phyloP scores from a whole-genome alignment of 2,888 invertebrate genomes.

The Heliconius ethilla region DNA sequence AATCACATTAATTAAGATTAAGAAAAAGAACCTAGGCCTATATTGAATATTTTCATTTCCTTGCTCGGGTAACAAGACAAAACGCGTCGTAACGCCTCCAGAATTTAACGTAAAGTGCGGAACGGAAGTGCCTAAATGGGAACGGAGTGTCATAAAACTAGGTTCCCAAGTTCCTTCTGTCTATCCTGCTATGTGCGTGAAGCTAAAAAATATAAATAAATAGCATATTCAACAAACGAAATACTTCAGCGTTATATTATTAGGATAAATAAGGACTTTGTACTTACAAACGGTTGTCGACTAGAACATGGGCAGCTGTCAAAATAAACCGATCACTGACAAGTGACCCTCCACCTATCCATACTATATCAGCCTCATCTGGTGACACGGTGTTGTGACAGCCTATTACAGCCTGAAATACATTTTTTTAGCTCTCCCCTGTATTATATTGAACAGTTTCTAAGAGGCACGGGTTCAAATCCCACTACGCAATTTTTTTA shows the following conservation, averaged over 20 bases:
- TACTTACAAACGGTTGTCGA: slow-evolving; percentile 26
- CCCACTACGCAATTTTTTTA: slow-evolving; percentile 37
- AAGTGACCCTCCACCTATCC: slow-evolving; percentile 54
- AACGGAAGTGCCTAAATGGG: not conserved
- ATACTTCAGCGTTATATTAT: not conserved
- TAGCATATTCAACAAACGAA: not conserved
- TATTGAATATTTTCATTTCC: not conserved
- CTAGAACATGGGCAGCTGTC: slow-evolving; percentile 50
- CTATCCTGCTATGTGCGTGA: no score
- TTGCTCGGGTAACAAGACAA: not conserved
- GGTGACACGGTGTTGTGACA: slow-evolving; percentile 25
- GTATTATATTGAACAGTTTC: not conserved
- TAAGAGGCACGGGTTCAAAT: not conserved
- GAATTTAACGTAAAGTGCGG: not conserved
- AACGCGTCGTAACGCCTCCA: not conserved
- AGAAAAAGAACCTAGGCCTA: no score
- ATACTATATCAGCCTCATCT: slow-evolving; percentile 39
- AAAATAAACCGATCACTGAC: slow-evolving; percentile 53
- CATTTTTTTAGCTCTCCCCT: not conserved
- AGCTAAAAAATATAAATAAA: no score
- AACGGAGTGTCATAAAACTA: not conserved
- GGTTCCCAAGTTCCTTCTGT: not conserved
- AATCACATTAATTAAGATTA: not conserved
- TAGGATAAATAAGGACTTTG: not conserved
- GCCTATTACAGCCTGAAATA: slow-evolving; percentile 44